Evolutionary conservation across 2,113 vertebrate genomes (phyloP), one percentile per base, ranked within the genome.

Genomic region (Archilochus colubris): DNA sequence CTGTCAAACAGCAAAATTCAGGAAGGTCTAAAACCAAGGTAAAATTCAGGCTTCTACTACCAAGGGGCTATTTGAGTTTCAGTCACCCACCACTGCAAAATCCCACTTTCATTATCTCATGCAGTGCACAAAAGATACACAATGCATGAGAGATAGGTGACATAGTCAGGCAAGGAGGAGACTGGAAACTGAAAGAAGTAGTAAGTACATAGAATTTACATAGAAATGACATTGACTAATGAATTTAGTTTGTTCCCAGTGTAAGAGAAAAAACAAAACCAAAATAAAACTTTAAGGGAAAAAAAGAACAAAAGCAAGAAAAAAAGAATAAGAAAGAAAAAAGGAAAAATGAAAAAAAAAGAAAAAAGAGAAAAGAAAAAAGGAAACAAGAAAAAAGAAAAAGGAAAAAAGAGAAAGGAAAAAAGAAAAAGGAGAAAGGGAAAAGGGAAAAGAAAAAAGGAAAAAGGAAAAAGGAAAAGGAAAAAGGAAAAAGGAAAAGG

Each of bases 1-100:
- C 87, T 91, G 84, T 93, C 93, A 91, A 91, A 89, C 16, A 77
- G 74, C 46, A 94, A 95, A 95, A 94, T 69, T 61, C 61, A 84
- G 27, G 57, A 73, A 82, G 30, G 66, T 81, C 16, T 72, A 85
- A 82, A 95, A 86, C 8, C 68, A 86, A 67, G 54, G 64, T 85
- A 78, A 82, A 84, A 89, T 44, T 88, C n/a, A 31, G 36, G 19
- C 80, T 91, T 95, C 48, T 88, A 48, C 40, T 92, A 68, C 61
- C 7, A 69, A 19, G 30, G 31, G 72, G 10, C 1, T 3, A 59
- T 23, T 58, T 57, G 54, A 69, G 62, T 76, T 93, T 91, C 48
- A 92, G 50, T 46, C 68, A 82, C 28, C 78, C 46, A 75, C 15
- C 38, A 53, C 0, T 86, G 59, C 59, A 93, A 74, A 79, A n/a